Conservation (phyloP, 1,140 invertebrate genomes). For the Drosophila nannoptera region DNA sequence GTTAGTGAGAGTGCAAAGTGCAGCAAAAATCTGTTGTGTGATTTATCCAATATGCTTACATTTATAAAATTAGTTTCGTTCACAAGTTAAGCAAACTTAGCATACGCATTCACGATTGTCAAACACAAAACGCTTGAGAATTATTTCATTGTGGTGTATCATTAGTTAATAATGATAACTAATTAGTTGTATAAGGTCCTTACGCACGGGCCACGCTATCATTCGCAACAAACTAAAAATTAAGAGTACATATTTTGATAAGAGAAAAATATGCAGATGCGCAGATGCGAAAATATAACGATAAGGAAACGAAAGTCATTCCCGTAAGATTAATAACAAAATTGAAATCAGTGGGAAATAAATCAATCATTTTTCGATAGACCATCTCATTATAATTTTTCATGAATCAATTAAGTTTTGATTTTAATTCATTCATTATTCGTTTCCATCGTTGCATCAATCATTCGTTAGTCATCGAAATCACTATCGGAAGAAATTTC, state of each 20-base stretch:
- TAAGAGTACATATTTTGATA: conserved; percentile 61
- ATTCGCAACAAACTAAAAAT: conserved; percentile 40
- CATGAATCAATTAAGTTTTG: background rate
- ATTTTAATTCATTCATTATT: background rate
- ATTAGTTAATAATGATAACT: conserved; percentile 54
- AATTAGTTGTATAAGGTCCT: conserved; percentile 39
- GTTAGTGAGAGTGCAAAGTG: conserved; percentile 47
- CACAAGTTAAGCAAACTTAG: conserved; percentile 36
- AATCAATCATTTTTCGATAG: conserved; percentile 58
- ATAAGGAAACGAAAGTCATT: conserved; percentile 26
- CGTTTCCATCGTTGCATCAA: background rate
- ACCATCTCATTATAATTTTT: background rate
- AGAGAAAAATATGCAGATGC: conserved; percentile 46
- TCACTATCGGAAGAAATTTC: background rate
- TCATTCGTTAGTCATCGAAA: background rate
- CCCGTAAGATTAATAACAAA: conserved; percentile 15
- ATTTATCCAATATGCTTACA: conserved; percentile 67
- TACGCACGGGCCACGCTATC: conserved; percentile 31
- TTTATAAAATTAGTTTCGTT: conserved; percentile 61
- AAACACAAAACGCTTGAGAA: conserved; percentile 61
- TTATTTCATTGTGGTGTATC: conserved; percentile 59
- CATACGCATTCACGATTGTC: conserved; percentile 52
- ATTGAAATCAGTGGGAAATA: conserved; percentile 47
- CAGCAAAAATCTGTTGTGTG: conserved; percentile 63
- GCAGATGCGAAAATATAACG: conserved; percentile 10